Percentiles rank a stretch among this genome's conserved stretches.
Conservation (phyloP, 2,113 vertebrate species). For the Ifrita kowaldi region DNA sequence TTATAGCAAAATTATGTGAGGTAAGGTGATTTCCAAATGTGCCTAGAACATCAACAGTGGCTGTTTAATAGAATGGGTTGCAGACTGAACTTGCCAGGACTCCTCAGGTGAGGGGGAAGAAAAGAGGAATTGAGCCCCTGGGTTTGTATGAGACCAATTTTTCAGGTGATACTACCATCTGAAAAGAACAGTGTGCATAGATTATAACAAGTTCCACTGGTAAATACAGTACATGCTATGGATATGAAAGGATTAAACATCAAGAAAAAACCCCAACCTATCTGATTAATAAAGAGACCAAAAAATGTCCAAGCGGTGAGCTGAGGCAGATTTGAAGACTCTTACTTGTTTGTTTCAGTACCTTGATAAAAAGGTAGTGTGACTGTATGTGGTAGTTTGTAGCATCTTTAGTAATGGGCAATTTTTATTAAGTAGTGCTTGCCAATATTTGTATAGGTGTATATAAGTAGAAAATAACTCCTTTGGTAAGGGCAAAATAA, state of each 20-base stretch:
- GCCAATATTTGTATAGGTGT: neutral
- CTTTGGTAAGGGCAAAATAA: neutral
- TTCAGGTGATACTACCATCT: neutral
- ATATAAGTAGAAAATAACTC: neutral
- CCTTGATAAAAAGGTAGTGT: neutral
- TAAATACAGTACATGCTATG: neutral
- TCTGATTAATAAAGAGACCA: neutral
- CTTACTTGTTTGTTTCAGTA: neutral
- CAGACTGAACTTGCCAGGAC: neutral
- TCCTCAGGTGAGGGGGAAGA: neutral
- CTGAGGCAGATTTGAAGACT: neutral
- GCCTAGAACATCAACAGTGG: neutral
- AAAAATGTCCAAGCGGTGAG: neutral
- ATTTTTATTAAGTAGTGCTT: neutral
- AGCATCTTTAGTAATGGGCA: neutral
- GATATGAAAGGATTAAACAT: neutral
- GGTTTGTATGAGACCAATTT: neutral
- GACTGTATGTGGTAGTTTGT: neutral
- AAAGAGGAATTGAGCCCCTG: neutral
- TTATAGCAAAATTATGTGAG: neutral
- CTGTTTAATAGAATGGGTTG: neutral
- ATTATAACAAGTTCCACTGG: accelerated
- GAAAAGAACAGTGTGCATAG: neutral
- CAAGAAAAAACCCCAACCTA: neutral
- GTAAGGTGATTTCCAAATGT: neutral